Base-by-base conservation (phyloP, 1,140 invertebrate species). In the Tetragnatha versicolor region DNA sequence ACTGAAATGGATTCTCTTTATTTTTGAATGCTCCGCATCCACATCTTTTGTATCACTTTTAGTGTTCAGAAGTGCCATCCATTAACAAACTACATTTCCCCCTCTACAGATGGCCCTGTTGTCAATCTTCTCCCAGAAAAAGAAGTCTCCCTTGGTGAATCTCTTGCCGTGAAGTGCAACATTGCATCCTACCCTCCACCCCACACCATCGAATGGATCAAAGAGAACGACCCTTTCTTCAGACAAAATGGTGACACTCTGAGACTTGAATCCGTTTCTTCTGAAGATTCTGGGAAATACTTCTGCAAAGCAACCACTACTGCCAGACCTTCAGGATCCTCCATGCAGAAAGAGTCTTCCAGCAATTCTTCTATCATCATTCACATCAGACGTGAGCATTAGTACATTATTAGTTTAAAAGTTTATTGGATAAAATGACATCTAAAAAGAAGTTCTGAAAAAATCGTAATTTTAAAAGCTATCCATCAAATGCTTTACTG, bases 211-310 rank as follows among this genome's bases (percentile, higher is more conserved):
- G 93, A 96, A 82, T 97, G 95, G 95, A 87, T 92, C 2, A 92
- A 94, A 83, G 93, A 94, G 80, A 92, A 90, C 0, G 91, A 93
- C 80, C 90, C 92, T 0, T 92, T 94, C 69, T 96, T 96, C 83
- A 89, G 92, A 4, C 92, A 95, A 83, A 88, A 87, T n/a, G 94
- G 94, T 2, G 90, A 93, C 22, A 90, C 91, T 0, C 86, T 97
- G 0, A 87, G 90, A 17, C 85, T 97, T n/a, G 89, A 88, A 2
- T 89, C 90, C 58, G 92, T 96, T 0, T 90, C 91, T 2, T 92
- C 94, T 0, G 92, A 93, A 53, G 90, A 94, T 83, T 91, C 92
- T 0, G 95, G 94, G 2, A 92, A 91, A 35, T 97, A 97, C 83
- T 90, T 92, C 1, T 97, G 95, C 83, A 87, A 91, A 4, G 95